phyloP scores from a whole-genome alignment of 2,888 invertebrate genomes.

The Eueremaeus valkanovi region DNA sequence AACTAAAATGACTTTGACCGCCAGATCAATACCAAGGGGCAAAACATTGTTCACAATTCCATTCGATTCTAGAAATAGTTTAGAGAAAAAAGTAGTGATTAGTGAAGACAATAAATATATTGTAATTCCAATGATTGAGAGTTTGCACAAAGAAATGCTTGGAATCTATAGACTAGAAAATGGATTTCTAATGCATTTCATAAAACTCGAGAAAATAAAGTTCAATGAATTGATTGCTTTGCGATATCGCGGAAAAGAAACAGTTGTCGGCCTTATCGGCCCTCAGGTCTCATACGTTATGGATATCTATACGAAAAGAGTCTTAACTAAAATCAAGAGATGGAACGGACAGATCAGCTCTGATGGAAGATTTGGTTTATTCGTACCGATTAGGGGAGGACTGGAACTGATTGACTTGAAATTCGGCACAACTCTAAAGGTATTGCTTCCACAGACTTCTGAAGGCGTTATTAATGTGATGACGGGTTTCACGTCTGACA shows the following conservation, averaged over 20 bases:
- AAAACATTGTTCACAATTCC: conserved; percentile 73
- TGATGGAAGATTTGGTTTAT: conserved; percentile 73
- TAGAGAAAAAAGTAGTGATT: conserved; percentile 64
- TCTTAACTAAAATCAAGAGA: conserved; percentile 77
- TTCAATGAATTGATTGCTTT: conserved; percentile 49
- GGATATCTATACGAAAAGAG: conserved; percentile 81
- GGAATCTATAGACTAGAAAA: conserved; percentile 64
- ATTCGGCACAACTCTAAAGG: conserved; percentile 79
- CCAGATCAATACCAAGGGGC: conserved; percentile 61
- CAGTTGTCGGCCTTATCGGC: conserved; percentile 81
- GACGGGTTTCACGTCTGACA: conserved; percentile 86
- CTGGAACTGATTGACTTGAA: conserved; percentile 83
- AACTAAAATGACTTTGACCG: conserved; percentile 39
- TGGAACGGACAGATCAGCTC: conserved; percentile 73
- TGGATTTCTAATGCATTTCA: conserved; percentile 59
- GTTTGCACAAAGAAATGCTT: conserved; percentile 50
- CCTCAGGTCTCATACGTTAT: conserved; percentile 84
- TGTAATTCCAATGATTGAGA: conserved; percentile 74
- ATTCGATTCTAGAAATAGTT: conserved; percentile 53
- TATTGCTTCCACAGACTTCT: conserved; percentile 79
- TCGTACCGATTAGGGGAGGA: conserved; percentile 86
- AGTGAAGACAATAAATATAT: conserved; percentile 76
- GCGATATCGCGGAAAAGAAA: conserved; percentile 53
- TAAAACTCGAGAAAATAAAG: conserved; percentile 50
- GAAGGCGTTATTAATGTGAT: conserved; percentile 97